These are phyloP conservation scores for Glaucopsyche alexis DNA, from an alignment of 2,888 invertebrate genomes.

Conservation along the genomic window DNA sequence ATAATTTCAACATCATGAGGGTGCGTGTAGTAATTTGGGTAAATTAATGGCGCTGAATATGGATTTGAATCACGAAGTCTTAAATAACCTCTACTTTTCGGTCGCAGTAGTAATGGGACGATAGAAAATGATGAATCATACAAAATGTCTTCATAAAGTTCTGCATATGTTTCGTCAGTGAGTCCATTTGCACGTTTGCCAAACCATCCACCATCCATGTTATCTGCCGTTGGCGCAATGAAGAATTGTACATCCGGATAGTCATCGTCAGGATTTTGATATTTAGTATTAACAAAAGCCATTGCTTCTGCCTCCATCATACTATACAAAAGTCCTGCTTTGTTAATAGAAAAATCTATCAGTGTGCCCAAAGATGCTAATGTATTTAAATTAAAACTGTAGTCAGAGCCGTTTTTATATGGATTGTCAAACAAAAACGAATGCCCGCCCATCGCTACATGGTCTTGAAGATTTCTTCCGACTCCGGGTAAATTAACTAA, in stretches of 20 bases:
- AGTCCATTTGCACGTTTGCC: conserved; percentile 85
- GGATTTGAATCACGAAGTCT: conserved; percentile 85
- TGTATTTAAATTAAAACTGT: conserved; percentile 85
- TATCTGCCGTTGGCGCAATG: conserved; percentile 86
- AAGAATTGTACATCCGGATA: conserved; percentile 91
- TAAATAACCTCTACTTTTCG: conserved; percentile 85
- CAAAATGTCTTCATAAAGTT: conserved; percentile 85
- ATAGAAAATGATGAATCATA: conserved; percentile 85
- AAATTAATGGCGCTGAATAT: conserved; percentile 87
- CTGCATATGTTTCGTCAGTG: conserved; percentile 83
- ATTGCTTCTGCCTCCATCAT: conserved; percentile 89
- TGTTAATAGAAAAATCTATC: conserved; percentile 81
- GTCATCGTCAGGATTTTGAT: conserved; percentile 82
- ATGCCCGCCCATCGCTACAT: conserved; percentile 89
- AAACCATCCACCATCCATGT: conserved; percentile 88
- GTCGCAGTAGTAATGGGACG: conserved; percentile 85
- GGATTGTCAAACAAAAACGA: conserved; percentile 85
- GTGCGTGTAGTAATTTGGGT: conserved; percentile 91
- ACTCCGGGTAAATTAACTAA: conserved; percentile 85
- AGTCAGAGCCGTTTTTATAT: conserved; percentile 76
- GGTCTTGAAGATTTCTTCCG: conserved; percentile 90
- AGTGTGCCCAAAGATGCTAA: conserved; percentile 81
- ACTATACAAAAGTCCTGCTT: conserved; percentile 85
- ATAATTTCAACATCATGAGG: conserved; percentile 85
- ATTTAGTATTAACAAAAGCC: conserved; percentile 88